A percentile compares a stretch with the other conserved stretches of the same genome.
These are phyloP conservation scores for Watersipora subatra DNA, from an alignment of 1,140 invertebrate genomes.

Conservation along the genomic window DNA sequence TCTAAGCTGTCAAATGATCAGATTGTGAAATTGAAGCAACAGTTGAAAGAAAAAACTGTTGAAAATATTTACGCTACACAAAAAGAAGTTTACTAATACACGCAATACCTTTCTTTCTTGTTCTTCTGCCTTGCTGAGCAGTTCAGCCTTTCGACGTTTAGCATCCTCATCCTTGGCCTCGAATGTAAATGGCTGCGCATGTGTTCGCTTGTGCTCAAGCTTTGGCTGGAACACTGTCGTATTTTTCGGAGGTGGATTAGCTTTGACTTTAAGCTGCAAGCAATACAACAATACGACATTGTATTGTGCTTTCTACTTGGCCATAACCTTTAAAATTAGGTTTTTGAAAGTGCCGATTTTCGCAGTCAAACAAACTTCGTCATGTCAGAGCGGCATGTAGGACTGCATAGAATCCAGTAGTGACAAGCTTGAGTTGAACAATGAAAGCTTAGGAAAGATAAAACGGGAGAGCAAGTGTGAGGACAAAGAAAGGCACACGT, in stretches of 20 bases:
- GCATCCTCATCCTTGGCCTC: conserved; percentile 41
- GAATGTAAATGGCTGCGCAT: conserved; percentile 45
- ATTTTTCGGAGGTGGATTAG: neutral
- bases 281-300: too few relatives aligned
- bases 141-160: neutral
- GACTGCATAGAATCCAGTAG: too few relatives aligned
- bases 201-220: conserved; percentile 23
- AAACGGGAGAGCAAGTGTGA: too few relatives aligned
- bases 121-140: neutral
- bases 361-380: too few relatives aligned
- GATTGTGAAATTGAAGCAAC: too few relatives aligned
- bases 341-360: too few relatives aligned
- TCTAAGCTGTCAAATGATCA: conserved; percentile 19
- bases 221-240: conserved; percentile 25
- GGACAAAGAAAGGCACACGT: too few relatives aligned
- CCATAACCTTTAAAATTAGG: too few relatives aligned
- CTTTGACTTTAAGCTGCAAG: neutral
- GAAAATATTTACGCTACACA: neutral
- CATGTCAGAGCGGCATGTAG: too few relatives aligned
- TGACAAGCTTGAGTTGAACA: too few relatives aligned
- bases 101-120: neutral
- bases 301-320: too few relatives aligned
- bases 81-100: neutral
- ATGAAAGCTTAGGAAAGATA: too few relatives aligned
- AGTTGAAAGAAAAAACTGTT: conserved; percentile 2